Evolutionary conservation across 2,113 vertebrate genomes (phyloP).

Genomic region (Cavia aperea): DNA sequence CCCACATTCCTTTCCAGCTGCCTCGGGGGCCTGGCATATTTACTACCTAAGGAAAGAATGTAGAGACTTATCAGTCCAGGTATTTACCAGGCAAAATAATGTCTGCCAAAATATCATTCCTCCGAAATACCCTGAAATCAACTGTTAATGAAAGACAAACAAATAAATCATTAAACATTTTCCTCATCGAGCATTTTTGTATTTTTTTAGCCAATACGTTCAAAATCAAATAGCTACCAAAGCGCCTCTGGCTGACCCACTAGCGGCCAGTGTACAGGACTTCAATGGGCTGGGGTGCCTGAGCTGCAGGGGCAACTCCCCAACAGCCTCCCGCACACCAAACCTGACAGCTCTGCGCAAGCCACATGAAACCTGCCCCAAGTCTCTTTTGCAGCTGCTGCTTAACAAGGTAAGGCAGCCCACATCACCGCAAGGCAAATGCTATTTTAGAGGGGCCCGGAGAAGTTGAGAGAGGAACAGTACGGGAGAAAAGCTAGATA

Average conservation of each 20-base stretch:
- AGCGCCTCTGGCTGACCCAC: constrained; percentile 54
- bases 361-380: constrained; percentile 70
- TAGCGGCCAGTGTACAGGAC: constrained; percentile 73
- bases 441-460: constrained; percentile 60
- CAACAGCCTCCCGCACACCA: constrained; percentile 72
- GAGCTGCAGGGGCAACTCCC: constrained; percentile 70
- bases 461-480: background rate
- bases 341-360: constrained; percentile 70
- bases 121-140: constrained; percentile 70
- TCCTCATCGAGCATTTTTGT: constrained; percentile 10
- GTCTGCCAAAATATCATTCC: constrained; percentile 66
- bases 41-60: constrained; percentile 50
- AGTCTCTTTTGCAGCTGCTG: constrained; percentile 63
- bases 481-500: constrained; percentile 25
- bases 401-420: constrained; percentile 72
- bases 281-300: constrained; percentile 74
- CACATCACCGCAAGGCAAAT: constrained; percentile 67
- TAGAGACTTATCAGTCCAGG: constrained; percentile 64
- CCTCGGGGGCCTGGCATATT: background rate
- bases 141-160: constrained; percentile 68
- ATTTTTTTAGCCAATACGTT: constrained; percentile 63
- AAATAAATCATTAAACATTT: constrained; percentile 39
- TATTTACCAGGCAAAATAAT: constrained; percentile 68
- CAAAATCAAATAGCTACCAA: constrained; percentile 72
- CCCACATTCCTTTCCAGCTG: background rate